Evolutionary conservation across 2,888 invertebrate species (phyloP).

Genomic region (Mactromeris polynyma): DNA sequence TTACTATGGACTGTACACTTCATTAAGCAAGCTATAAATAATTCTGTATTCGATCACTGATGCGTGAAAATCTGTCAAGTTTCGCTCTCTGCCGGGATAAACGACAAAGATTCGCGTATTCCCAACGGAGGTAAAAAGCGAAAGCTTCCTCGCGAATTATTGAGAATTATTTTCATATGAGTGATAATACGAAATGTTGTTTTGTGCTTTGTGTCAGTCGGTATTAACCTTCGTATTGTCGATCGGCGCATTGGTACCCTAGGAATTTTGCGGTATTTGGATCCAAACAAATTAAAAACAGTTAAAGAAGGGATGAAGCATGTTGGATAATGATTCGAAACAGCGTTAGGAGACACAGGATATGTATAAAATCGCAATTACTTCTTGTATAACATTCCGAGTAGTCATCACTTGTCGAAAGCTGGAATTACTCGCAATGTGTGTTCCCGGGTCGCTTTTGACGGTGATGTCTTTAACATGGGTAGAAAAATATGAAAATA

Average conservation of each 20-base stretch:
- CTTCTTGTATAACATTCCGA: slow-evolving; percentile 1
- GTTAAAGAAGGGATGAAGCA: not conserved
- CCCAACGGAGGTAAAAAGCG: slow-evolving; percentile 16
- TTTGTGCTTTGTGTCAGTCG: not conserved
- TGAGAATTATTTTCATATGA: slow-evolving; percentile 35
- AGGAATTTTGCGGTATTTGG: slow-evolving; percentile 20
- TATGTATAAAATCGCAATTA: not conserved
- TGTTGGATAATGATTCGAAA: not conserved
- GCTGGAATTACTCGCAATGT: not conserved
- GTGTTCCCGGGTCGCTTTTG: not conserved
- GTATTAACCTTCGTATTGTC: slow-evolving; percentile 1
- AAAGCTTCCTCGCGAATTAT: slow-evolving; percentile 12
- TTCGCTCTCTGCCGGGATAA: slow-evolving; percentile 12
- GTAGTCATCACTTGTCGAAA: not conserved
- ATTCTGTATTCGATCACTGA: slow-evolving; percentile 15
- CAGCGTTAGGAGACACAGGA: not conserved
- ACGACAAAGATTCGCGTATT: slow-evolving; percentile 19
- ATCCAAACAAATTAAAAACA: slow-evolving; percentile 1
- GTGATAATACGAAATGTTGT: slow-evolving; percentile 31
- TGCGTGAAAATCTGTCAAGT: slow-evolving; percentile 26
- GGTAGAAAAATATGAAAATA: not conserved
- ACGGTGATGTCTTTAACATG: not conserved
- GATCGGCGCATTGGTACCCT: not conserved
- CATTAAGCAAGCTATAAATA: slow-evolving; percentile 42
- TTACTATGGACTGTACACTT: slow-evolving; percentile 16